Base-by-base conservation (phyloP, 1,140 invertebrate genomes). In the Pogonus chalceus region DNA sequence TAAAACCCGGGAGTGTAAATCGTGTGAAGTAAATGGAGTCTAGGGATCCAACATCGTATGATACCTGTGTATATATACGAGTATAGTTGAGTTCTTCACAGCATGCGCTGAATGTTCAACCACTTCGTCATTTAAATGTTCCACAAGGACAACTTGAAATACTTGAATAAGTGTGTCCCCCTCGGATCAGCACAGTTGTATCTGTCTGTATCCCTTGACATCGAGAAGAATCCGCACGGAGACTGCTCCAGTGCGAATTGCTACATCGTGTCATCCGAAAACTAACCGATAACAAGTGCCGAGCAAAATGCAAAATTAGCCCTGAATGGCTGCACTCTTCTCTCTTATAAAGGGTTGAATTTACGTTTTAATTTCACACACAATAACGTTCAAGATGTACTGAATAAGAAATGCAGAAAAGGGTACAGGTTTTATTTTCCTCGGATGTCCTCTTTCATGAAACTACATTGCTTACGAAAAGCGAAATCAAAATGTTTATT, bases 341-440 rank as follows among this genome's bases (percentile, higher is more conserved):
- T n/a, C n/a, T 9, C 20, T 35, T 51, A 48, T 23, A 54, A 55
- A 46, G 37, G 31, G 31, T 53, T 53, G 7, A 43, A 54, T 22
- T 24, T 46, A 46, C 51, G 51, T 56, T 57, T 49, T 57, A 57
- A 57, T 57, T 57, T 57, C 56, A 57, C 56, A 57, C 56, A 54
- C 56, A 57, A 57, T 57, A 57, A 54, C 39, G 35, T 49, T n/a
- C 47, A 46, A n/a, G 23, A 9, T 43, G 37, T 16, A 31, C 37
- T 9, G n/a, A 20, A 53, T 43, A 52, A 49, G 39, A 56, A 51
- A 50, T 37, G 35, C 14, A 49, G 10, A 23, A 49, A 49, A 49
- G 22, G 26, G 49, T 18, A 16, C 2, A 14, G 23, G 21, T 35
- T 52, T 53, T 56, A 52, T 51, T 47, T 31, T 39, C 50, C 50